phyloP scores from a whole-genome alignment of 2,113 vertebrate genomes.

The Tragelaphus strepsiceros region DNA sequence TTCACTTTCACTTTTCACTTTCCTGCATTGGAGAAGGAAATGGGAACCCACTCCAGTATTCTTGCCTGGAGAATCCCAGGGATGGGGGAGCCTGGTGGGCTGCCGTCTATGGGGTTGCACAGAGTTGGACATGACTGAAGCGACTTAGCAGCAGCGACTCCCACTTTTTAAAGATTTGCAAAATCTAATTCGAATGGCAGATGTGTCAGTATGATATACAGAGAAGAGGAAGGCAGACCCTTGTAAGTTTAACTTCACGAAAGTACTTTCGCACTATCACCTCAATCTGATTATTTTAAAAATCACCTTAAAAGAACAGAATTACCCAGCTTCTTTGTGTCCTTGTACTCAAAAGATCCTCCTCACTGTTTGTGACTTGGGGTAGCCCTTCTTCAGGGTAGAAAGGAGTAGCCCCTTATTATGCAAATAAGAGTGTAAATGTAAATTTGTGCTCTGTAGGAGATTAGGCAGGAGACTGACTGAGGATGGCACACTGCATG shows the following conservation, averaged over 20 bases:
- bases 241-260: conserved; percentile 45
- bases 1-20: too few species aligned
- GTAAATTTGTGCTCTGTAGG: not conserved
- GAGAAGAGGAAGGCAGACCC: not conserved
- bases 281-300: conserved; percentile 28
- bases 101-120: too few species aligned
- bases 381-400: not conserved
- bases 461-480: not conserved
- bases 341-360: conserved; percentile 5
- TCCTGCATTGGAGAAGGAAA: too few species aligned
- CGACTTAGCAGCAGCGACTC: not conserved
- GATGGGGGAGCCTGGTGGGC: too few species aligned
- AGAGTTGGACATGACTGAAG: too few species aligned
- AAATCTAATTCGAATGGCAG: conserved; percentile 17
- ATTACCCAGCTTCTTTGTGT: conserved; percentile 1
- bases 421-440: conserved; percentile 15
- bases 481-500: not conserved
- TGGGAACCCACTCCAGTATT: too few species aligned
- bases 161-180: conserved; percentile 4
- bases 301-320: not conserved
- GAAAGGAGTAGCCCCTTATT: not conserved
- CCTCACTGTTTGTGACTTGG: not conserved
- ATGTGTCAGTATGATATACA: conserved; percentile 29
- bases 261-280: not conserved
- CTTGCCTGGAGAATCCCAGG: too few species aligned